Evolutionary conservation across 2,797 vertebrate genomes (phyloP).

Genomic region (Malurus leucopterus): DNA sequence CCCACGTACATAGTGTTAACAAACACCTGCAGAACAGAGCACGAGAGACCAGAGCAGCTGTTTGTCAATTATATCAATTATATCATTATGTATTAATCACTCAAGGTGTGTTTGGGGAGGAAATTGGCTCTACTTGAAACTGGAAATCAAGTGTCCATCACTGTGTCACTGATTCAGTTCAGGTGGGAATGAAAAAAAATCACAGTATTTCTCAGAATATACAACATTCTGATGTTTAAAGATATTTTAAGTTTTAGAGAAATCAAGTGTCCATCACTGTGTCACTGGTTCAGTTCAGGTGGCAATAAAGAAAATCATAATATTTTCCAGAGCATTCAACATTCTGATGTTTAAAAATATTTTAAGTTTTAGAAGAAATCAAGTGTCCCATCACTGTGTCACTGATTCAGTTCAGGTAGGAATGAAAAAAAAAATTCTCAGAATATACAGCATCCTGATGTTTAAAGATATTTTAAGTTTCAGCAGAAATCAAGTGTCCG

Average conservation of each 20-base stretch:
- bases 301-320: neutral
- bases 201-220: neutral
- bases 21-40: conserved; percentile 81
- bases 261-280: neutral
- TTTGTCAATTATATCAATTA: neutral
- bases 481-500: neutral
- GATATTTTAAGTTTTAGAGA: accelerated
- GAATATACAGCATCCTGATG: neutral
- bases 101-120: neutral
- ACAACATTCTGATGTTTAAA: neutral
- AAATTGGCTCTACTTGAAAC: neutral
- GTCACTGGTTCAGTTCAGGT: neutral
- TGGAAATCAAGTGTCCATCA: neutral
- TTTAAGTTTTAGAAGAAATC: accelerated
- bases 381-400: accelerated
- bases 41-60: neutral
- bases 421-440: neutral
- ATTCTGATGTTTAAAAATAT: neutral
- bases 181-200: neutral
- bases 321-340: neutral
- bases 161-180: neutral
- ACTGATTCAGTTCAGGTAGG: neutral
- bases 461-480: accelerated
- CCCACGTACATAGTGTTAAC: conserved; percentile 85
- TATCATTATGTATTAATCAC: neutral